phyloP scores from a whole-genome alignment of 1,140 invertebrate genomes.

The Drosophila burlai region DNA sequence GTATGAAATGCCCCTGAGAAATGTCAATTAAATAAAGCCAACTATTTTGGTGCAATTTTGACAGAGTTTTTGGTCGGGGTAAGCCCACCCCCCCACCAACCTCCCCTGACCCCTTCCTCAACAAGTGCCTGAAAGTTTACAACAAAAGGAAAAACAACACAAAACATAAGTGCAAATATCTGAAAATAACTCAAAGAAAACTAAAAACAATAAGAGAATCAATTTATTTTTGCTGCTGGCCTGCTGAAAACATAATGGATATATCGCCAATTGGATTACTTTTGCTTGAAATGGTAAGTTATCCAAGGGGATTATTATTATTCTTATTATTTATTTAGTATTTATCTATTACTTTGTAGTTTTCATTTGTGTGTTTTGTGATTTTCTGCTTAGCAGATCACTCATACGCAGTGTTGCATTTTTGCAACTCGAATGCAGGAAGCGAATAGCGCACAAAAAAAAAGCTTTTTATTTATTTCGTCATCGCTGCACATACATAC shows the following conservation, averaged over 20 bases:
- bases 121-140: slow-evolving; percentile 57
- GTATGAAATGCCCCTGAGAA: slow-evolving; percentile 6
- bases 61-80: slow-evolving; percentile 33
- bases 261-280: slow-evolving; percentile 76
- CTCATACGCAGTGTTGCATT: slow-evolving; percentile 74
- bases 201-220: slow-evolving; percentile 27
- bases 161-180: slow-evolving; percentile 25
- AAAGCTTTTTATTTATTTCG: slow-evolving; percentile 71
- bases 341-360: background rate
- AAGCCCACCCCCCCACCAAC: slow-evolving; percentile 4
- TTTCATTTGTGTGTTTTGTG: background rate
- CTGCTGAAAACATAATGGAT: slow-evolving; percentile 71
- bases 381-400: slow-evolving; percentile 40
- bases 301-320: background rate
- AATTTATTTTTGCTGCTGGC: slow-evolving; percentile 13
- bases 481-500: slow-evolving; percentile 53
- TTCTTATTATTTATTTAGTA: background rate
- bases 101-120: background rate
- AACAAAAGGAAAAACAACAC: slow-evolving; percentile 14
- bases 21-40: slow-evolving; percentile 44
- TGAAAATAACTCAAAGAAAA: slow-evolving; percentile 22
- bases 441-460: slow-evolving; percentile 47
- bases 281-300: slow-evolving; percentile 70
- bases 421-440: slow-evolving; percentile 64
- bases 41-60: slow-evolving; percentile 27